Evolutionary conservation across 2,113 vertebrate species (phyloP).

Genomic region (Lipophrys pholis): DNA sequence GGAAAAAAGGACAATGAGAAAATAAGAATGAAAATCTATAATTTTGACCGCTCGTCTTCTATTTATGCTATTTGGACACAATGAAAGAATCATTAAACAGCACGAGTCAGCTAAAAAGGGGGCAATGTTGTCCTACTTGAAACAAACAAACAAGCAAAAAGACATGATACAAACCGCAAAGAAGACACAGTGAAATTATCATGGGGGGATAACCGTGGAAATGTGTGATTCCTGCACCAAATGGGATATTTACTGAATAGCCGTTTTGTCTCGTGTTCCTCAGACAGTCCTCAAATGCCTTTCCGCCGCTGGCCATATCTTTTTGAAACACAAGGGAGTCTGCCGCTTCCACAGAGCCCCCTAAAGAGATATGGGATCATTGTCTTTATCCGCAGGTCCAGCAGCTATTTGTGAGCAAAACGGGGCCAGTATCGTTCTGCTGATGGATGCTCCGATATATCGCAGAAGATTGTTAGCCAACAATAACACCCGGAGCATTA

Average conservation of each 20-base stretch:
- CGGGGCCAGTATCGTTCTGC: slow-evolving; percentile 29
- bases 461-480: slow-evolving; percentile 22
- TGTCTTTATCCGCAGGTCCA: slow-evolving; percentile 47
- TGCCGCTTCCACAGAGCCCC: slow-evolving; percentile 32
- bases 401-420: slow-evolving; percentile 32
- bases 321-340: slow-evolving; percentile 49
- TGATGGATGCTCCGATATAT: slow-evolving; percentile 36
- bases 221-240: slow-evolving; percentile 44
- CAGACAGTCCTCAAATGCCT: slow-evolving; percentile 37
- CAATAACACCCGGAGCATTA: slow-evolving; percentile 17
- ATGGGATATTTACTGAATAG: slow-evolving; percentile 52
- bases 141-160: not conserved
- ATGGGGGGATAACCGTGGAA: slow-evolving; percentile 29
- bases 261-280: slow-evolving; percentile 45
- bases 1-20: not conserved
- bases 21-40: slow-evolving; percentile 5
- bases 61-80: not conserved
- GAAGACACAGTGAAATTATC: slow-evolving; percentile 45
- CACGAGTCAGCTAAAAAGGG: slow-evolving; percentile 3
- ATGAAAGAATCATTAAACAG: slow-evolving; percentile 14
- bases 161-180: slow-evolving; percentile 26
- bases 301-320: slow-evolving; percentile 45
- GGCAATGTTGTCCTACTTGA: slow-evolving; percentile 17
- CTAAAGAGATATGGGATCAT: slow-evolving; percentile 50
- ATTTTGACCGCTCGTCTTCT: not conserved